Conservation (phyloP, 2,113 vertebrate genomes). For the Cyrtonyx montezumae region DNA sequence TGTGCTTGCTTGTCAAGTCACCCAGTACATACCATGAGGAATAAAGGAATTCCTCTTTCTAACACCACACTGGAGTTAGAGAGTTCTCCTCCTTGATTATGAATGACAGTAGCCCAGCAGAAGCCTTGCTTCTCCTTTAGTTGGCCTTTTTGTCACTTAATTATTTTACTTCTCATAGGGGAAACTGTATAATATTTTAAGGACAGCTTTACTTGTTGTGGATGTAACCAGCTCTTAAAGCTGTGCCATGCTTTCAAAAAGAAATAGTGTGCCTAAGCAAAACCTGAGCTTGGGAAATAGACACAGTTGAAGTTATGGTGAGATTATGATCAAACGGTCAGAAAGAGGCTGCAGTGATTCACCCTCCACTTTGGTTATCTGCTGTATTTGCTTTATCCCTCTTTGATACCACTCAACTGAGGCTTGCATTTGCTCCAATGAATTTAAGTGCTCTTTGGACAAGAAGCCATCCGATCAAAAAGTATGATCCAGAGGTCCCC, state of each 20-base stretch:
- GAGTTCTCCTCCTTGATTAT: no score
- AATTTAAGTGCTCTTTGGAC: not conserved
- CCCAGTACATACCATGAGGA: no score
- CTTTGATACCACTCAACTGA: not conserved
- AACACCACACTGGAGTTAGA: no score
- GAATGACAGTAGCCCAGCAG: not conserved
- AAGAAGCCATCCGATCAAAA: not conserved
- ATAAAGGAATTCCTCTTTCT: no score
- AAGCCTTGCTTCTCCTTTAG: not conserved
- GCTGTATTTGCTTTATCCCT: not conserved
- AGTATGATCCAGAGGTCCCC: not conserved
- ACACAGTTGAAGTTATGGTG: not conserved
- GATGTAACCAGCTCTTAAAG: not conserved
- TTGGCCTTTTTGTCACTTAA: not conserved
- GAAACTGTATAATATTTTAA: not conserved
- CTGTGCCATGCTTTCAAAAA: not conserved
- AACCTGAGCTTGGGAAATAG: not conserved
- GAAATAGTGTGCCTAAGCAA: not conserved
- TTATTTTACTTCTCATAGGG: accelerated
- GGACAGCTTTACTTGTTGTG: not conserved
- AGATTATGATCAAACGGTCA: not conserved
- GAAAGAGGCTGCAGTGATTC: not conserved
- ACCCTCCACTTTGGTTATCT: not conserved
- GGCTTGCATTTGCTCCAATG: not conserved
- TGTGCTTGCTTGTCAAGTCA: no score